Evolutionary conservation across 2,797 vertebrate genomes (phyloP), one percentile per base, ranked within the genome.

Genomic region (Rhinogobio ventralis): DNA sequence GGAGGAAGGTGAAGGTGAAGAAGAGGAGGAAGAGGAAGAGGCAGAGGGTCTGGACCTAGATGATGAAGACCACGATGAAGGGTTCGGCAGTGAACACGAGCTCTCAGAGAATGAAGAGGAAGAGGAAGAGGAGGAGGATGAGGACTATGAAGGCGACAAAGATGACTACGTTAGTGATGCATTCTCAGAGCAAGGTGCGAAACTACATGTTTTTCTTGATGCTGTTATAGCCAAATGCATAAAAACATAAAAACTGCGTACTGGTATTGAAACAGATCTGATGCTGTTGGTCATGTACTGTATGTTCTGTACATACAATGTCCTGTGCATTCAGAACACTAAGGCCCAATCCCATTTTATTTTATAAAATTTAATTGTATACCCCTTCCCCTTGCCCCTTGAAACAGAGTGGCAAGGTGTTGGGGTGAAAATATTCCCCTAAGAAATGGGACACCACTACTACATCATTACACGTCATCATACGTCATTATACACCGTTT

Each of bases 21-120:
- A 62, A 0, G 75, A 64, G 4, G 79, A 94, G 71, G 93, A 94
- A 39, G 96, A 96, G 45, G 96, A 96, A 0, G 97, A 97, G 2
- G 97, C 94, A 0, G 97, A 97, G 0, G 96, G 96, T 0, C 93
- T 97, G 45, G 96, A 98, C 0, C 93, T 97, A 6, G 97, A 98
- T 0, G 96, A 96, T 0, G 95, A 96, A 91, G 97, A 99, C 67
- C 94, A 98, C 36, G 98, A 99, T 68, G 98, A 99, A 92, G 98
- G 98, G 10, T 99, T 99, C 5, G 97, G 98, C 89, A 99, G 98
- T 9, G 98, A 99, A 91, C 98, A 98, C 0, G 98, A 99, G 90
- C 95, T 99, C 13, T 99, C 98, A 72, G 98, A 99, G 89, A 99
- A 99, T 0, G 96, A 97, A 1, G 95, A 96, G 20, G 96, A 97